These are phyloP conservation scores for Sebastes fasciatus DNA, from an alignment of 2,113 vertebrate species.

Conservation along the genomic window DNA sequence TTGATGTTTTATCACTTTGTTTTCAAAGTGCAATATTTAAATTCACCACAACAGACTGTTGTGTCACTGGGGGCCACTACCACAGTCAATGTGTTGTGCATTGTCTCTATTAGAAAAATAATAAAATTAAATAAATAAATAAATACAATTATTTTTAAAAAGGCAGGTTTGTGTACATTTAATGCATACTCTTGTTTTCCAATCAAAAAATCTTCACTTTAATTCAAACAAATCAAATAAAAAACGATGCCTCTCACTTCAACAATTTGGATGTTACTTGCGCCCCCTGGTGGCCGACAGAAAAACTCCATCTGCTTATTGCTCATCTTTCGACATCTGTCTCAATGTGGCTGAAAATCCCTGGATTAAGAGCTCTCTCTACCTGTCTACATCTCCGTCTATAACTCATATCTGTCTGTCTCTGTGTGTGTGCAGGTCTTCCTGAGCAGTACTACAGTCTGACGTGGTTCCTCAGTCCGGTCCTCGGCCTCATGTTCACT, in stretches of 20 bases:
- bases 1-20: not conserved
- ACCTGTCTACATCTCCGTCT: not conserved
- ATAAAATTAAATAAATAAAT: not conserved
- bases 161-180: not conserved
- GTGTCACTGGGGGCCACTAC: not conserved
- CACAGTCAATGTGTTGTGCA: not conserved
- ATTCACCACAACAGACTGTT: not conserved
- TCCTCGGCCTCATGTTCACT: slow-evolving; percentile 96
- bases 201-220: not conserved
- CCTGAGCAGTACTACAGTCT: slow-evolving; percentile 99
- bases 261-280: slow-evolving; percentile 29
- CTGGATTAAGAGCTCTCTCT: not conserved
- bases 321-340: not conserved
- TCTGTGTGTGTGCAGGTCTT: slow-evolving; percentile 87
- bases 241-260: not conserved
- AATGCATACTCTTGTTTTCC: not conserved
- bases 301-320: not conserved
- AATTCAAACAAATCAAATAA: not conserved
- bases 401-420: slow-evolving; percentile 1
- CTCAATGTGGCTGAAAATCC: not conserved
- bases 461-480: slow-evolving; percentile 98
- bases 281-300: slow-evolving; percentile 52
- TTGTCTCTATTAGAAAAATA: not conserved
- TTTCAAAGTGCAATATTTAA: not conserved
- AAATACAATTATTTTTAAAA: not conserved